Percentiles rank a stretch among this genome's conserved stretches.
Evolutionary conservation across 2,888 invertebrate genomes (phyloP).

Genomic region (Octonoba sinensis): DNA sequence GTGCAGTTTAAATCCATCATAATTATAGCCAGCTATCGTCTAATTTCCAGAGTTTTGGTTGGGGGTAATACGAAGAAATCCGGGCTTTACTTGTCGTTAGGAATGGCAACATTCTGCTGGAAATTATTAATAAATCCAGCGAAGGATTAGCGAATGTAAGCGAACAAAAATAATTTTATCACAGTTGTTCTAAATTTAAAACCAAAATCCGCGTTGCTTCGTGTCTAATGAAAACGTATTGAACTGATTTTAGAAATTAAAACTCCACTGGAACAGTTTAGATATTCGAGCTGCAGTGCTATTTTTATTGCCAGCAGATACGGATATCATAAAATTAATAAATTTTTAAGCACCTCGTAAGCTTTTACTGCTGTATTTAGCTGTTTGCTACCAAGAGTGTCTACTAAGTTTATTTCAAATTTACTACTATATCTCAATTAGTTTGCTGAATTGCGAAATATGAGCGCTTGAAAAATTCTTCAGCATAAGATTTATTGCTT

Average conservation of each 20-base stretch:
- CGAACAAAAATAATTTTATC: conserved; percentile 14
- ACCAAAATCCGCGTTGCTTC: conserved; percentile 1
- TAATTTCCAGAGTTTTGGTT: conserved; percentile 5
- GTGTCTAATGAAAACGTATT: neutral
- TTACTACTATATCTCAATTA: too few relatives aligned
- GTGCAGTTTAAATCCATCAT: conserved; percentile 14
- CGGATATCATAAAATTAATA: neutral
- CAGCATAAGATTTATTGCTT: too few relatives aligned
- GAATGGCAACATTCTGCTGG: conserved; percentile 8
- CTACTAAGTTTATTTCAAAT: too few relatives aligned
- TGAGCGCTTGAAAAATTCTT: too few relatives aligned
- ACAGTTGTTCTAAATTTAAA: conserved; percentile 8
- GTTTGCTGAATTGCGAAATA: too few relatives aligned
- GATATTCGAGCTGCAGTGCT: too few relatives aligned
- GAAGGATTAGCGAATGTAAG: conserved; percentile 4
- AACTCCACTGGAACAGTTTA: too few relatives aligned
- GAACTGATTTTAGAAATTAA: too few relatives aligned
- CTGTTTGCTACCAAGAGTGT: too few relatives aligned
- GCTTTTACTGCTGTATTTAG: too few relatives aligned
- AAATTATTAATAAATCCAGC: conserved; percentile 17
- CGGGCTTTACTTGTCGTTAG: conserved; percentile 13
- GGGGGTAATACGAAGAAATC: neutral
- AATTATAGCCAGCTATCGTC: conserved; percentile 8
- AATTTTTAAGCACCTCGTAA: too few relatives aligned
- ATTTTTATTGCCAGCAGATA: too few relatives aligned